These are phyloP conservation scores for Chloroceryle aenea DNA, from an alignment of 2,113 vertebrate species.

Conservation along the genomic window DNA sequence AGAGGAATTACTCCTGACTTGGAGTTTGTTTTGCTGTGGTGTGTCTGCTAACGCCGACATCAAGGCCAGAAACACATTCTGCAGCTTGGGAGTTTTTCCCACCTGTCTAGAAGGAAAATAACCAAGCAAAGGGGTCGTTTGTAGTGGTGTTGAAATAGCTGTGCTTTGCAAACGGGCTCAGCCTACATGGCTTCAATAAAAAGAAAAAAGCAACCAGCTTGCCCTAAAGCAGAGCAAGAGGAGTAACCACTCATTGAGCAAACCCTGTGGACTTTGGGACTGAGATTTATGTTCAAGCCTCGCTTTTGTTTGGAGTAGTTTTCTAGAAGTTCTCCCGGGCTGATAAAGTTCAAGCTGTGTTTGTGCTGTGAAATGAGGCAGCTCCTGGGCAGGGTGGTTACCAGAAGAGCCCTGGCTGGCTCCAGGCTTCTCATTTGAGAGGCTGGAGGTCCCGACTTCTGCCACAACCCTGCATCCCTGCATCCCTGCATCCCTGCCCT, in stretches of 20 bases:
- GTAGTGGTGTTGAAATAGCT: neutral
- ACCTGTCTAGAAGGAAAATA: neutral
- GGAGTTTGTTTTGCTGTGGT: neutral
- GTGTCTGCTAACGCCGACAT: neutral
- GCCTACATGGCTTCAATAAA: neutral
- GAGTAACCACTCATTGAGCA: neutral
- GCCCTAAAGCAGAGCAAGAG: neutral
- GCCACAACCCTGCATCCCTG: neutral
- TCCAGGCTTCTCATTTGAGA: neutral
- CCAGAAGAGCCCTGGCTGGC: neutral
- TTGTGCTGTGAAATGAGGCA: neutral
- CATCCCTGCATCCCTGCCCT: neutral
- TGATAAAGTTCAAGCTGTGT: neutral
- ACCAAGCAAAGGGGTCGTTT: neutral
- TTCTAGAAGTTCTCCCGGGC: neutral
- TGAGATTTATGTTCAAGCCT: neutral
- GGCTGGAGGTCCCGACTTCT: neutral
- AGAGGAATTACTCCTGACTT: neutral
- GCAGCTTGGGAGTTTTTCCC: neutral
- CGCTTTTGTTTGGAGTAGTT: neutral
- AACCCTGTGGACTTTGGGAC: neutral
- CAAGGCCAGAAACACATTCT: neutral
- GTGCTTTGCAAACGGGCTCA: neutral
- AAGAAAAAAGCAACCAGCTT: neutral
- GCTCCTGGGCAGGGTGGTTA: neutral